Evolutionary conservation across 2,113 vertebrate genomes (phyloP).

Genomic region (Eupsittula cactorum): DNA sequence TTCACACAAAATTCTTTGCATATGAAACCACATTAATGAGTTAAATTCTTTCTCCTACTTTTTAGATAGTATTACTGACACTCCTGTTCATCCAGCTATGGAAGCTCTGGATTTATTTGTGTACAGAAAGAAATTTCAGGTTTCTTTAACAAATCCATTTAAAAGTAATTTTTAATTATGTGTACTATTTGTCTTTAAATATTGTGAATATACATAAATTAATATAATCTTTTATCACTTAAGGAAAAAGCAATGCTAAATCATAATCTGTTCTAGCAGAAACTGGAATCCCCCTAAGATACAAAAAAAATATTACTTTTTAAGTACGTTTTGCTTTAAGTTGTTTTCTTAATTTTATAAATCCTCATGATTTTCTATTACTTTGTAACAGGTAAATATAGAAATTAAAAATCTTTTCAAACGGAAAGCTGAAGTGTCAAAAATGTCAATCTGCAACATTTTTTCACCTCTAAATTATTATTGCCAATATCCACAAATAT

Average conservation of each 20-base stretch:
- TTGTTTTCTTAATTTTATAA: not conserved
- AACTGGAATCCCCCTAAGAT: not conserved
- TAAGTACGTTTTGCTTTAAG: not conserved
- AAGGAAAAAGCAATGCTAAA: not conserved
- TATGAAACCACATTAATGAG: not conserved
- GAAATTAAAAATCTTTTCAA: not conserved
- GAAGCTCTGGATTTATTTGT: not conserved
- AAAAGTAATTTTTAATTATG: not conserved
- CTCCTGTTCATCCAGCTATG: not conserved
- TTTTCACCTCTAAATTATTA: not conserved
- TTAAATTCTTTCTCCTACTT: not conserved
- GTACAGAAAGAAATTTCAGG: not conserved
- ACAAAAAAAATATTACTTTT: fast-evolving
- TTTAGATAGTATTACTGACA: not conserved
- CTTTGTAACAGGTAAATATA: not conserved
- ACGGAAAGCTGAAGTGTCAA: not conserved
- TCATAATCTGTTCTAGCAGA: not conserved
- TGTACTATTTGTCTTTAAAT: not conserved
- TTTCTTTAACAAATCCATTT: not conserved
- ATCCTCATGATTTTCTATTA: not conserved
- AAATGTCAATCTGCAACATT: not conserved
- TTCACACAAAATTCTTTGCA: not conserved
- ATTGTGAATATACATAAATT: not conserved
- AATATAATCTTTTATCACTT: not conserved
- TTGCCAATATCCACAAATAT: not conserved